Evolutionary conservation across 2,797 vertebrate species (phyloP).

Genomic region (Brachymystax lenok): DNA sequence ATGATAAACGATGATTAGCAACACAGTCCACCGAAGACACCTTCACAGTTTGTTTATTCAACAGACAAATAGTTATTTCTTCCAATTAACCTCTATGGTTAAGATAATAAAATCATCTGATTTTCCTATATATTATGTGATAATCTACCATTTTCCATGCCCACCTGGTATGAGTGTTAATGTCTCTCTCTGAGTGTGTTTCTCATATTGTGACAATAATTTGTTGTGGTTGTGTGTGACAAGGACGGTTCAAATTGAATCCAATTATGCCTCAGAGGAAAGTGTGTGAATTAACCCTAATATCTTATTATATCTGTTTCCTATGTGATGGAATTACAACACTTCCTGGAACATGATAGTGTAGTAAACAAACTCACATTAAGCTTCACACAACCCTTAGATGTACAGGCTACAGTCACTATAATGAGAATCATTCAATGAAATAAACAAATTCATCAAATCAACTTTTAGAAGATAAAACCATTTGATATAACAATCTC

Average conservation of each 20-base stretch:
- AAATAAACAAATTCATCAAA: too few relatives aligned
- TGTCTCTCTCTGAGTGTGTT: neutral
- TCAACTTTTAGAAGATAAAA: neutral
- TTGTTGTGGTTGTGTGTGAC: neutral
- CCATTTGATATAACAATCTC: neutral
- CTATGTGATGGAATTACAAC: conserved; percentile 22
- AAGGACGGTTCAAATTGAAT: conserved; percentile 34
- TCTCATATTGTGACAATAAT: neutral
- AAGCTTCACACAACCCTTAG: neutral
- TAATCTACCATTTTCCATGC: neutral
- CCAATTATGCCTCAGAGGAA: conserved; percentile 28
- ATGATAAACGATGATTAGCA: conserved; percentile 76
- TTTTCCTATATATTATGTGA: neutral
- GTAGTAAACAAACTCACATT: conserved; percentile 23
- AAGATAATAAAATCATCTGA: neutral
- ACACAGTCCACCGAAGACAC: conserved; percentile 55
- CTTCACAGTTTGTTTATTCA: conserved; percentile 25
- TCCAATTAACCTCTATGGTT: neutral
- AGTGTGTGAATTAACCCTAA: conserved; percentile 2
- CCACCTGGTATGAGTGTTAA: neutral
- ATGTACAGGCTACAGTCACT: neutral
- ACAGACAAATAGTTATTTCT: neutral
- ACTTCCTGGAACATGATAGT: conserved; percentile 32
- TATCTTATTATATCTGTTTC: conserved; percentile 49
- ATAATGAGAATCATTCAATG: neutral